Evolutionary conservation across 2,888 invertebrate genomes (phyloP).

Genomic region (Agriotes lineatus): DNA sequence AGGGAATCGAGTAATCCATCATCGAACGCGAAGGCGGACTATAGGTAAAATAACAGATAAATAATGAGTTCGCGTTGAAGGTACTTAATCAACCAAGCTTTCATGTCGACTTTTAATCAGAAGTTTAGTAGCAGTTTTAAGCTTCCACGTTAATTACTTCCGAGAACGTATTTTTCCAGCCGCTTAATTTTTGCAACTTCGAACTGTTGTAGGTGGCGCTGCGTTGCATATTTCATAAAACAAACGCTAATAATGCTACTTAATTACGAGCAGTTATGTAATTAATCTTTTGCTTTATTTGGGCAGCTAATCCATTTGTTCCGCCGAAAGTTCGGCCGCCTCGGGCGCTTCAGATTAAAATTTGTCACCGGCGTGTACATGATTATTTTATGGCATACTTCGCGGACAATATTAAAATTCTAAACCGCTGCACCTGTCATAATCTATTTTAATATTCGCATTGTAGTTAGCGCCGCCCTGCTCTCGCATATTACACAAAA

Average conservation of each 20-base stretch:
- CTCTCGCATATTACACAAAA: conserved; percentile 14
- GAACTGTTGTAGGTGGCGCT: too few species aligned
- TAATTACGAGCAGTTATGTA: too few species aligned
- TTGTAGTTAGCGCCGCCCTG: conserved; percentile 1
- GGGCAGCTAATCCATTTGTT: too few species aligned
- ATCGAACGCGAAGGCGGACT: conserved; percentile 10
- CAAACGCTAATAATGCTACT: too few species aligned
- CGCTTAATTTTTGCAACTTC: too few species aligned
- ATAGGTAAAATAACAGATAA: conserved; percentile 13
- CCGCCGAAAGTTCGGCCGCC: too few species aligned
- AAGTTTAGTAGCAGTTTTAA: conserved; percentile 3
- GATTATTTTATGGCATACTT: background rate
- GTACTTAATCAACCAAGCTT: conserved; percentile 3
- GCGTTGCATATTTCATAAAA: too few species aligned
- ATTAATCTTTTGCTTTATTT: too few species aligned
- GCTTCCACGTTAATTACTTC: background rate
- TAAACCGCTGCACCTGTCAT: conserved; percentile 5
- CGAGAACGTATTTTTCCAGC: background rate
- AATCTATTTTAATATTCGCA: conserved; percentile 11
- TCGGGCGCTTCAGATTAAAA: too few species aligned
- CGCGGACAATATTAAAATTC: background rate
- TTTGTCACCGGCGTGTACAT: too few species aligned
- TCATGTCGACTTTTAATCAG: conserved; percentile 15
- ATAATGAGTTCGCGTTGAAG: background rate
- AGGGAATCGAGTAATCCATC: conserved; percentile 13